phyloP scores from a whole-genome alignment of 35 echinoderm and acorn worm species.

The Diadema setosum region DNA sequence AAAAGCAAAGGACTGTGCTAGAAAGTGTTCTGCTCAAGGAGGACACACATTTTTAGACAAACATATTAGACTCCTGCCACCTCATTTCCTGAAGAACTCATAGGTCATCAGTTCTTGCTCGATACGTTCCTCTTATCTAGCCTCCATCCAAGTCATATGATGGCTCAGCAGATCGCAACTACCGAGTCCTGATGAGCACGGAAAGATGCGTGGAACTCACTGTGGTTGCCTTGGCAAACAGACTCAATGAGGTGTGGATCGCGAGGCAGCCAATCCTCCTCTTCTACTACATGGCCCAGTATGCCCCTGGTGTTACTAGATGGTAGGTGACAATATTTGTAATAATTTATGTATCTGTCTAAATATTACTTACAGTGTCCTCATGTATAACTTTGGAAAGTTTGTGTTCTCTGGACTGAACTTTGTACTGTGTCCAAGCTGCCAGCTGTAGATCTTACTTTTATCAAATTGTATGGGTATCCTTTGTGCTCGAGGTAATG shows the following conservation, averaged over 20 bases:
- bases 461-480: neutral
- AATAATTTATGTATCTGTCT: neutral
- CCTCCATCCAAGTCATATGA: slow-evolving; percentile 34
- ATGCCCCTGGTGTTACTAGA: slow-evolving; percentile 22
- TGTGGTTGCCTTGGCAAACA: slow-evolving; percentile 68
- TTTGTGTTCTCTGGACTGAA: too few species aligned
- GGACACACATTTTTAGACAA: too few species aligned
- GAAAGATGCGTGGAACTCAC: slow-evolving; percentile 81
- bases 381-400: neutral
- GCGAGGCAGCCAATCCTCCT: slow-evolving; percentile 47
- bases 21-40: too few species aligned
- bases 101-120: too few species aligned
- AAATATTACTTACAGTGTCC: neutral
- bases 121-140: slow-evolving; percentile 35
- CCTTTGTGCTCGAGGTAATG: neutral
- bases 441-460: neutral
- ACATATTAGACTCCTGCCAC: too few species aligned
- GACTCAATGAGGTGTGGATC: slow-evolving; percentile 71
- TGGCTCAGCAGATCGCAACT: slow-evolving; percentile 19
- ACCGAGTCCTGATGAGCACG: slow-evolving; percentile 16
- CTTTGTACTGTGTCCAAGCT: neutral
- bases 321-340: slow-evolving; percentile 66
- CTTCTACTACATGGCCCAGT: slow-evolving; percentile 60
- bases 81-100: too few species aligned
- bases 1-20: too few species aligned